These are phyloP conservation scores for Misgurnus mizolepis DNA, from an alignment of 2,113 vertebrate genomes.

Conservation along the genomic window DNA sequence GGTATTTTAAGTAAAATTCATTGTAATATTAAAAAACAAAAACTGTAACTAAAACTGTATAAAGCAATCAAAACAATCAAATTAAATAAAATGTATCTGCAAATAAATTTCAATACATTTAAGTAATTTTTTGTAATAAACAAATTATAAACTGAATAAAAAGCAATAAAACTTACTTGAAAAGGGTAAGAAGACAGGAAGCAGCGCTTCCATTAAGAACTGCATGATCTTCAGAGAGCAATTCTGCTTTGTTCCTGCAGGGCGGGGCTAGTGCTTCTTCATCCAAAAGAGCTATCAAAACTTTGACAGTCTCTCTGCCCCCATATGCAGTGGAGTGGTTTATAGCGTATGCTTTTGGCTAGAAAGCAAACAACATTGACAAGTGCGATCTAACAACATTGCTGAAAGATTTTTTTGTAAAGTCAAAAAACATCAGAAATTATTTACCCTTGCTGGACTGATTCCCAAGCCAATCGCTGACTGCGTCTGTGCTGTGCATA, in stretches of 20 bases:
- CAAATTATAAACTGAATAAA: background rate
- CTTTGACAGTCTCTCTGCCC: constrained; percentile 87
- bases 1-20: no score
- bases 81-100: no score
- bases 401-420: background rate
- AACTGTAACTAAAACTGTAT: no score
- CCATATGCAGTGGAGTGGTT: constrained; percentile 88
- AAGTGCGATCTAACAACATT: background rate
- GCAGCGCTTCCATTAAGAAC: constrained; percentile 61
- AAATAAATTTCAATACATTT: no score
- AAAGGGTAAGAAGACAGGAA: constrained; percentile 77
- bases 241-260: constrained; percentile 82
- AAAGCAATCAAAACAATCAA: no score
- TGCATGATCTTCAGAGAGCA: constrained; percentile 79
- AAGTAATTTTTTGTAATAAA: no score
- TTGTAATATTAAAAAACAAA: no score
- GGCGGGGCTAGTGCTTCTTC: constrained; percentile 80
- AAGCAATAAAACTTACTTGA: constrained; percentile 70
- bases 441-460: constrained; percentile 90
- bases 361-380: constrained; percentile 51
- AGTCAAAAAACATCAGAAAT: background rate
- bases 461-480: constrained; percentile 70
- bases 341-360: constrained; percentile 87
- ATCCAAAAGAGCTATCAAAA: constrained; percentile 83
- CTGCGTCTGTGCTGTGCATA: constrained; percentile 73